phyloP scores from a whole-genome alignment of 2,888 invertebrate species.

The Meteorus colon region DNA sequence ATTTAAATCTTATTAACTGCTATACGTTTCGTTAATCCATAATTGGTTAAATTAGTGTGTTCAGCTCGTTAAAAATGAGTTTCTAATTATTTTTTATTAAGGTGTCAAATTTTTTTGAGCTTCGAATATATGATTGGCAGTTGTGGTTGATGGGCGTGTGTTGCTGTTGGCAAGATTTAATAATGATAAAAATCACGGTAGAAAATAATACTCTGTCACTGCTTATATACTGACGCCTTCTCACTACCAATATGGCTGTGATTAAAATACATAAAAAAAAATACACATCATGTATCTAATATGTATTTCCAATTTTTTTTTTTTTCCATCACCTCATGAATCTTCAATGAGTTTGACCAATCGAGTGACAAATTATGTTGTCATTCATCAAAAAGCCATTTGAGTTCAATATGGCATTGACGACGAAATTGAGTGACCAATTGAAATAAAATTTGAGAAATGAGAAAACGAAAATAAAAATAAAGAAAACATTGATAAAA shows the following conservation, averaged over 20 bases:
- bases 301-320: background rate
- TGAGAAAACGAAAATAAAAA: background rate
- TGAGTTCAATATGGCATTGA: background rate
- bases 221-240: background rate
- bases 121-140: background rate
- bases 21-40: background rate
- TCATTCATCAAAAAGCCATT: background rate
- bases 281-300: background rate
- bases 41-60: background rate
- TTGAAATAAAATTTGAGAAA: background rate
- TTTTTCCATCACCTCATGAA: background rate
- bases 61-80: background rate
- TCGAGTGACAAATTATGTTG: slow-evolving; percentile 22
- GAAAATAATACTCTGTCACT: background rate
- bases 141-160: background rate
- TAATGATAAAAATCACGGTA: background rate
- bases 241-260: background rate
- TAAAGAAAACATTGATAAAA: background rate
- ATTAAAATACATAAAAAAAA: background rate
- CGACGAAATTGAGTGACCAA: background rate
- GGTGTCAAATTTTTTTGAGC: background rate
- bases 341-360: slow-evolving; percentile 14
- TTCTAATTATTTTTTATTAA: background rate
- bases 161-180: background rate
- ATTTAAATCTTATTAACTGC: background rate